A percentile compares a stretch with the other conserved stretches of the same genome.
Evolutionary conservation across 2,888 invertebrate species (phyloP).

Genomic region (Leptopilina myrica): DNA sequence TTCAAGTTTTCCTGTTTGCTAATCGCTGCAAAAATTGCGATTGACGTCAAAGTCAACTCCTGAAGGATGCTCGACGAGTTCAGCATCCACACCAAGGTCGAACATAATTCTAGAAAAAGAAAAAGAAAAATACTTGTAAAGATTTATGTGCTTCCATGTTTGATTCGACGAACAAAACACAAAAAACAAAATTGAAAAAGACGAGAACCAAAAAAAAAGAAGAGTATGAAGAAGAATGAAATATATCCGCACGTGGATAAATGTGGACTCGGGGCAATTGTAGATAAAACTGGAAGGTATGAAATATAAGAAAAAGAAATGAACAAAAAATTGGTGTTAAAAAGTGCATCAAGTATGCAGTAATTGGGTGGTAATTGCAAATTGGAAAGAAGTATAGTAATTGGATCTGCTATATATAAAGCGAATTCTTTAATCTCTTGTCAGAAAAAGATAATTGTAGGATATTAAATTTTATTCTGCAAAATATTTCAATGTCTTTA

Average conservation of each 20-base stretch:
- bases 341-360: slow-evolving; percentile 30
- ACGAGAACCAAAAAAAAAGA: no score
- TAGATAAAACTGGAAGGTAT: not conserved
- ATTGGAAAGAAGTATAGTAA: slow-evolving; percentile 14
- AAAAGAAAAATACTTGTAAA: not conserved
- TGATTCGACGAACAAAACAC: not conserved
- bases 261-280: slow-evolving; percentile 29
- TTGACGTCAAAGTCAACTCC: slow-evolving; percentile 76
- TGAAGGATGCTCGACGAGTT: slow-evolving; percentile 77
- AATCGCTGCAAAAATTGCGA: slow-evolving; percentile 73
- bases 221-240: not conserved
- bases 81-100: slow-evolving; percentile 76
- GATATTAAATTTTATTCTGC: slow-evolving; percentile 21
- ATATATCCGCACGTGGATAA: slow-evolving; percentile 35
- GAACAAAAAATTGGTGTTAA: not conserved
- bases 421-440: slow-evolving; percentile 10
- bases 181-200: not conserved
- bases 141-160: slow-evolving; percentile 29
- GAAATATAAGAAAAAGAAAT: no score
- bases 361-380: slow-evolving; percentile 36
- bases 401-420: slow-evolving; percentile 4
- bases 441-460: slow-evolving; percentile 14
- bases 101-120: slow-evolving; percentile 72
- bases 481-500: slow-evolving; percentile 10
- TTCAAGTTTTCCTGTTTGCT: slow-evolving; percentile 64